Evolutionary conservation across 1,140 invertebrate genomes (phyloP).

Genomic region (Zelostemma sp.): DNA sequence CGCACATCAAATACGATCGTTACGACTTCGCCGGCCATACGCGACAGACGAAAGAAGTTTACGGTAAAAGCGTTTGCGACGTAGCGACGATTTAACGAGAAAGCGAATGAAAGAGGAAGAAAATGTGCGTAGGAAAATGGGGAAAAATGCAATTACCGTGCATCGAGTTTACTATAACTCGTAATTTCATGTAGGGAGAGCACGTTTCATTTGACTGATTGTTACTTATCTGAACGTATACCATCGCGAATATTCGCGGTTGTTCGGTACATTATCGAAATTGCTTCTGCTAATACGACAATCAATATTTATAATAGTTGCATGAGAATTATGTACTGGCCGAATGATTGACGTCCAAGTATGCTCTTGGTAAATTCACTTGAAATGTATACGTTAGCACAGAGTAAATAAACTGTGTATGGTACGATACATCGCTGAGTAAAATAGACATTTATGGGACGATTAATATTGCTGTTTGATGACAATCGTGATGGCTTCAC

Average conservation of each 20-base stretch:
- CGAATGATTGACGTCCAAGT: slow-evolving; percentile 18
- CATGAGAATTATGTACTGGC: slow-evolving; percentile 16
- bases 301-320: slow-evolving; percentile 40
- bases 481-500: too few relatives aligned
- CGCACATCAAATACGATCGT: slow-evolving; percentile 27
- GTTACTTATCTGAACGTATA: slow-evolving; percentile 39
- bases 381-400: neutral
- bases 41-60: slow-evolving; percentile 11
- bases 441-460: too few relatives aligned
- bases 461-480: too few relatives aligned
- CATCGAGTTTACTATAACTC: neutral
- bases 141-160: neutral
- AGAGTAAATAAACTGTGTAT: too few relatives aligned
- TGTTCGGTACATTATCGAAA: slow-evolving; percentile 45
- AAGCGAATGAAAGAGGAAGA: slow-evolving; percentile 20
- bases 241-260: slow-evolving; percentile 23
- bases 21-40: slow-evolving; percentile 7
- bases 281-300: slow-evolving; percentile 33
- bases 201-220: slow-evolving; percentile 45
- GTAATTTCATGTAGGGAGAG: slow-evolving; percentile 9
- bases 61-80: slow-evolving; percentile 22
- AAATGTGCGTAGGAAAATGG: slow-evolving; percentile 14
- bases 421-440: too few relatives aligned
- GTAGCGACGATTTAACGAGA: slow-evolving; percentile 36
- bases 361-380: neutral